Evolutionary conservation across 2,113 vertebrate species (phyloP).

Genomic region (Elephantulus edwardii): DNA sequence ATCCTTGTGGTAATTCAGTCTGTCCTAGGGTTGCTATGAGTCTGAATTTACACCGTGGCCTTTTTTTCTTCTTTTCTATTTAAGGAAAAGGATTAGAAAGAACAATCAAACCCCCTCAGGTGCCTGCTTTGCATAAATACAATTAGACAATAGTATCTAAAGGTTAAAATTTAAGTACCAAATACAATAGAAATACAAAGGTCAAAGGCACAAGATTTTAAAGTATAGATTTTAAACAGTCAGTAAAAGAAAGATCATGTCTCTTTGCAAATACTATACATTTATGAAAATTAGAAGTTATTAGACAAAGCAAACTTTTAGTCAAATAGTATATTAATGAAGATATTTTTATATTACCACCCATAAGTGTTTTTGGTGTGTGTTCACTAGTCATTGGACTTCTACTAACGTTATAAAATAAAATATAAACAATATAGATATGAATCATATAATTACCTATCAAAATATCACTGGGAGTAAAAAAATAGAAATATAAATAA

Average conservation of each 20-base stretch:
- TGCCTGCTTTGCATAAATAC: not conserved
- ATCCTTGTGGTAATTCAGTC: too few relatives aligned
- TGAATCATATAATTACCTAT: not conserved
- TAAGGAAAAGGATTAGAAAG: not conserved
- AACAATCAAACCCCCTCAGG: not conserved
- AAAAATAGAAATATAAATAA: not conserved
- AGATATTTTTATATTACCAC: not conserved
- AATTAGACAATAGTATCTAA: constrained; percentile 23
- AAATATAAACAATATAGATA: not conserved
- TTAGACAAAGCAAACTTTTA: not conserved
- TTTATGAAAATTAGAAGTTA: not conserved
- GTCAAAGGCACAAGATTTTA: not conserved
- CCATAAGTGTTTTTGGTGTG: not conserved
- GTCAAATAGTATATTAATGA: not conserved
- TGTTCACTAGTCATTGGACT: not conserved
- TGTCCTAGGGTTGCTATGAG: too few relatives aligned
- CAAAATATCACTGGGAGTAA: not conserved
- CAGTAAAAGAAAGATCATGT: not conserved
- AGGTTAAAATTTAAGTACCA: constrained; percentile 13
- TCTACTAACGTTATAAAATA: not conserved
- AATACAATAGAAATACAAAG: not conserved
- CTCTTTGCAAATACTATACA: not conserved
- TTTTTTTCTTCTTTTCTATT: too few relatives aligned
- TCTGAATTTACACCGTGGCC: too few relatives aligned
- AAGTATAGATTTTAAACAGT: not conserved